Evolutionary conservation across 2,113 vertebrate species (phyloP).

Genomic region (Dissostichus mawsoni): DNA sequence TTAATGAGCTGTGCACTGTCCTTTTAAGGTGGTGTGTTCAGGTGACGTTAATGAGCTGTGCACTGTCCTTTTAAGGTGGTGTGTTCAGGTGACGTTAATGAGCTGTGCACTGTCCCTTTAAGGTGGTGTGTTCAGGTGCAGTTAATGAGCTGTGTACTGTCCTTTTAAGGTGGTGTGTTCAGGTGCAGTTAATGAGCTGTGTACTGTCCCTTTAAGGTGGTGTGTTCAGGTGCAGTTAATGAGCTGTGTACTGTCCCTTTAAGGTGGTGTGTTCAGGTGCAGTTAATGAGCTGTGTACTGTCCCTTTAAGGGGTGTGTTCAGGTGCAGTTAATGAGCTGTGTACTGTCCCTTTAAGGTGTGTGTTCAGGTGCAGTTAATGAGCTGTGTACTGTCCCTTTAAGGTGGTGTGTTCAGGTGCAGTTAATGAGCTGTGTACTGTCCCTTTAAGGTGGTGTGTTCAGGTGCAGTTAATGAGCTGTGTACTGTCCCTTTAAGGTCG

Average conservation of each 20-base stretch:
- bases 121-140: slow-evolving; percentile 16
- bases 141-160: no score
- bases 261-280: slow-evolving; percentile 15
- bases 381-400: no score
- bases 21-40: slow-evolving; percentile 4
- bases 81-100: slow-evolving; percentile 7
- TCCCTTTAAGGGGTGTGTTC: slow-evolving; percentile 1
- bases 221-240: slow-evolving; percentile 11
- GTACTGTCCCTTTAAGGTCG: background rate
- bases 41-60: background rate
- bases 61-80: background rate
- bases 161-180: background rate
- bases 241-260: no score
- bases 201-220: background rate
- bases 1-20: no score
- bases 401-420: slow-evolving; percentile 16
- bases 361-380: slow-evolving; percentile 7
- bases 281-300: no score
- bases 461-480: background rate
- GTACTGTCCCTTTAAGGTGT: background rate
- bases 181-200: background rate
- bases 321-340: background rate
- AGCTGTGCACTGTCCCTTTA: no score
- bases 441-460: slow-evolving; percentile 1
- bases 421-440: no score